Percentiles rank a stretch among this genome's conserved stretches.
phyloP scores from a whole-genome alignment of 2,113 vertebrate genomes.

The Salvator merianae region DNA sequence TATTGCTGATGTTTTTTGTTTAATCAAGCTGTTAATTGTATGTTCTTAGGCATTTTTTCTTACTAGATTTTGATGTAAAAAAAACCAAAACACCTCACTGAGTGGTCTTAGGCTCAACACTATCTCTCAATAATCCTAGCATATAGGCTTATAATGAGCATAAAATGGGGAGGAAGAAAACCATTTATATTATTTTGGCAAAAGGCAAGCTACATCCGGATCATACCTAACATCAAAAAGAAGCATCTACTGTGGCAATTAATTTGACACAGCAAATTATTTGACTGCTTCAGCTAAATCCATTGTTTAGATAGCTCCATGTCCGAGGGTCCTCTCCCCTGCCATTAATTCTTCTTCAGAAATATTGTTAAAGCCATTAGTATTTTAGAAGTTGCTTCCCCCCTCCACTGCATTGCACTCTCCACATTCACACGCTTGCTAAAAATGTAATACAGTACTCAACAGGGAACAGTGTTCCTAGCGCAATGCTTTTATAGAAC shows the following conservation, averaged over 20 bases:
- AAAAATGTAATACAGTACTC: constrained; percentile 31
- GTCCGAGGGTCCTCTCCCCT: background rate
- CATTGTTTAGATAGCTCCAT: background rate
- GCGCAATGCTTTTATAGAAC: constrained; percentile 40
- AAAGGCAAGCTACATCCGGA: no score
- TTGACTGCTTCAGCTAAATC: background rate
- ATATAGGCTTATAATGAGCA: no score
- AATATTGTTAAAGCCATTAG: background rate
- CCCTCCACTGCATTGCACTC: background rate
- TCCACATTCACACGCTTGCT: background rate
- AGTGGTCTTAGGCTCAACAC: no score
- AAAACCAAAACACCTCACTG: no score
- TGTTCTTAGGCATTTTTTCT: no score
- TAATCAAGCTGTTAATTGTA: no score
- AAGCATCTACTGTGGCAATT: background rate
- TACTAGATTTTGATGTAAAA: no score
- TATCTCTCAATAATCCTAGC: no score
- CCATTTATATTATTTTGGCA: no score
- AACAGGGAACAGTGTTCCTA: constrained; percentile 38
- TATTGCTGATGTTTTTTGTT: no score
- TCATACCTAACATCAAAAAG: background rate
- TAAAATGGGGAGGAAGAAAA: no score
- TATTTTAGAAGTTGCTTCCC: background rate
- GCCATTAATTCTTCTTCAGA: background rate
- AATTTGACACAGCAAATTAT: background rate